Evolutionary conservation across 2,797 vertebrate species (phyloP), one percentile per base, ranked within the genome.

Genomic region (Pangasius larnaudii): DNA sequence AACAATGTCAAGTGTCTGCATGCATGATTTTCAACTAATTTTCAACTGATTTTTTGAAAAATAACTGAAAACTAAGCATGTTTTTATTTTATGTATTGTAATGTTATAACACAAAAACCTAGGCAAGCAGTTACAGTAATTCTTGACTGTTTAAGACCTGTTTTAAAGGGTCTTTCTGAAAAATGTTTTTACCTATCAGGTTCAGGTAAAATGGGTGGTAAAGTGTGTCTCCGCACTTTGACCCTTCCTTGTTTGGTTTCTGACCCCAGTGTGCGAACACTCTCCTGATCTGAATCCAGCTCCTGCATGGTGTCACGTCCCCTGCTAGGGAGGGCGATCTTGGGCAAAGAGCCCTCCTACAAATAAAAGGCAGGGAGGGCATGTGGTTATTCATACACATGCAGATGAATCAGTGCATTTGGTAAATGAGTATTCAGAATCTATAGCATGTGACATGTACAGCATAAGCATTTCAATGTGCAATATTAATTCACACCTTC

Each of bases 321-420:
- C 6, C 92, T 95, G 67, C 83, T 91, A 1, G 94, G 94, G 61
- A 94, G 91, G 3, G 92, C 89, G 89, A 95, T 96, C 93, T 94
- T 95, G 58, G 96, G 97, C 69, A 98, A 94, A 36, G 96, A 97
- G 19, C 93, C 95, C 90, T 97, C 96, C 98, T 98, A 93, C 9
- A 88, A 85, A 87, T 9, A 90, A 30, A 83, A 22, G n/a, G 7
- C 2, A 11, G 24, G 2, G 39, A 6, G 14, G n/a, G 39, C 8
- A 67, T 65, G 39, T 58, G 65, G 14, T 72, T 22, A 80, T 61
- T 82, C 24, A 82, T 65, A 27, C 16, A 77, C 69, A 5, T 5
- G 63, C 2, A 61, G 14, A n/a, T 36, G 16, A 36, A 39, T 51
- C 13, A 65, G 56, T 78, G 27, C 14, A 10, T 74, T 59, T 39